Conservation (phyloP, 2,113 vertebrate species). For the Myotis lucifugus region DNA sequence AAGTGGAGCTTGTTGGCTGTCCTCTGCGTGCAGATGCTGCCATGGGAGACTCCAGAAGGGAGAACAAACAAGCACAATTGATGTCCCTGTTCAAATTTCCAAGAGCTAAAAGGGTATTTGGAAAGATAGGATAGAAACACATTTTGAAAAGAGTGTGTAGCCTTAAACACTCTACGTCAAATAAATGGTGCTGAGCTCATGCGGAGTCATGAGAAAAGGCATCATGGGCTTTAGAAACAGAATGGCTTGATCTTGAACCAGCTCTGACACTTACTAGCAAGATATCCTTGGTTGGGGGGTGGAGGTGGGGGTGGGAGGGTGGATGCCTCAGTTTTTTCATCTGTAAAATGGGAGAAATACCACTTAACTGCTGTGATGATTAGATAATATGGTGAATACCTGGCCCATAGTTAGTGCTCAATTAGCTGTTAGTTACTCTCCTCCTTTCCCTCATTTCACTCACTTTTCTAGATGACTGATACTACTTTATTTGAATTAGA, state of each 20-base stretch:
- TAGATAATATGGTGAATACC: neutral
- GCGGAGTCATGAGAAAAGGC: neutral
- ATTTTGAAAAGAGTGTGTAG: neutral
- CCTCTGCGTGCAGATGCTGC: neutral
- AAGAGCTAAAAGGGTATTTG: neutral
- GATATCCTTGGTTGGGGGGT: no score
- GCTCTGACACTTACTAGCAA: neutral
- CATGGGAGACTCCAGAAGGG: neutral
- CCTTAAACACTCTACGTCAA: neutral
- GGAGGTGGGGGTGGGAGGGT: no score
- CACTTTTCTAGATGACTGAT: neutral
- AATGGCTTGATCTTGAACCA: neutral
- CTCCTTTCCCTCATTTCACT: neutral
- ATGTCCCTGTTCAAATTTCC: neutral
- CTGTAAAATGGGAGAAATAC: neutral
- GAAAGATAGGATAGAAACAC: neutral
- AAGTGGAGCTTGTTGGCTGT: neutral
- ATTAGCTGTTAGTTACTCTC: neutral
- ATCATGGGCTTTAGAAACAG: neutral
- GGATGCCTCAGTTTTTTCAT: neutral
- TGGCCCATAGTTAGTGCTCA: neutral
- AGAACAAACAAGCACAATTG: neutral
- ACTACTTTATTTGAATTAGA: neutral
- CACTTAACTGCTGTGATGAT: neutral
- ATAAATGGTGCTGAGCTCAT: neutral